A percentile compares a stretch with the other conserved stretches of the same genome.
Evolutionary conservation across 2,797 vertebrate species (phyloP).

Genomic region (Xenopus petersii): DNA sequence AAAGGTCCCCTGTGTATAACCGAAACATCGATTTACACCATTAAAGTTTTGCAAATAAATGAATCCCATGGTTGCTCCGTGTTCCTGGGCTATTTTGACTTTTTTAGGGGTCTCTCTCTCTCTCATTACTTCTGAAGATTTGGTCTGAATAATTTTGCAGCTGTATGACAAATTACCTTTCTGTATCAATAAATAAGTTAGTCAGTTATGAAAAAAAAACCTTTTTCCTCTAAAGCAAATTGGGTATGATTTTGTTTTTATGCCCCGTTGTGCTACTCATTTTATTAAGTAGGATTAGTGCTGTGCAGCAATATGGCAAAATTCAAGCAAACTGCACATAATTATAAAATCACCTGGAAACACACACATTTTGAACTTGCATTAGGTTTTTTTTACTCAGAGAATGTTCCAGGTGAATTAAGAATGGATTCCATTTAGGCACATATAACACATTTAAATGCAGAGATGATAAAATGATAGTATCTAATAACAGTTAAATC

Average conservation of each 20-base stretch:
- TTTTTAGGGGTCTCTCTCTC: no score
- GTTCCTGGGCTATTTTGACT: no score
- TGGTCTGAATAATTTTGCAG: no score
- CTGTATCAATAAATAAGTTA: no score
- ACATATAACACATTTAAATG: slow-evolving; percentile 49
- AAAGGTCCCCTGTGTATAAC: no score
- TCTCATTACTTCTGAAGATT: no score
- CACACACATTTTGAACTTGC: slow-evolving; percentile 44
- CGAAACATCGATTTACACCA: no score
- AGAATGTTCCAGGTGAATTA: slow-evolving; percentile 50
- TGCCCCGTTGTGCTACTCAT: slow-evolving; percentile 49
- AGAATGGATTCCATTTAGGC: slow-evolving; percentile 44
- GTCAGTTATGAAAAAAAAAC: slow-evolving; percentile 8
- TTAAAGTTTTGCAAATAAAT: no score
- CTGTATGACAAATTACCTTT: no score
- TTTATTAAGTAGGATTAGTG: slow-evolving; percentile 51
- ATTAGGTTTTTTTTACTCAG: slow-evolving; percentile 18
- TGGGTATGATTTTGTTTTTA: slow-evolving; percentile 37
- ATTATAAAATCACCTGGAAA: slow-evolving; percentile 54
- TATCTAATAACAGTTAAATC: slow-evolving; percentile 48
- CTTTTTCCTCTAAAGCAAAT: slow-evolving; percentile 33
- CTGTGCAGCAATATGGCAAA: slow-evolving; percentile 51
- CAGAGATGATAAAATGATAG: slow-evolving; percentile 50
- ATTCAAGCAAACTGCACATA: slow-evolving; percentile 38
- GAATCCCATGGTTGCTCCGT: no score